These are phyloP conservation scores for Encarsia formosa DNA, from an alignment of 2,888 invertebrate genomes.

Conservation along the genomic window DNA sequence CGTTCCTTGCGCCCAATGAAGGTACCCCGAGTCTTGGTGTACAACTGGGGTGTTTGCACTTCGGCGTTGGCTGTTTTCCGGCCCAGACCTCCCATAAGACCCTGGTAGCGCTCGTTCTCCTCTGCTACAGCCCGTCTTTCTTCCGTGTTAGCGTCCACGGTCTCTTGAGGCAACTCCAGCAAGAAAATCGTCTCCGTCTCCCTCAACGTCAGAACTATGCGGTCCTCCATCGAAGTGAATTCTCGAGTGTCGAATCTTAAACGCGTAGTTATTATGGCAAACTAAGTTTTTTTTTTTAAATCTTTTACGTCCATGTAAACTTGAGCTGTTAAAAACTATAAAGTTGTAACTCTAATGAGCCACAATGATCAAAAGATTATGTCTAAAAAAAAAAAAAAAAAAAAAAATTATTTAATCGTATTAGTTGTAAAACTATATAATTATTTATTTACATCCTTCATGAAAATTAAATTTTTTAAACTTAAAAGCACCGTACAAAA, in stretches of 20 bases:
- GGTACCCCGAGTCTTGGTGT: constrained; percentile 64
- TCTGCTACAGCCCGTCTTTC: constrained; percentile 59
- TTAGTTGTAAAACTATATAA: no score
- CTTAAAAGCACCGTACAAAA: no score
- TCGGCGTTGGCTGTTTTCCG: constrained; percentile 61
- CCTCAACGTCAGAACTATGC: constrained; percentile 50
- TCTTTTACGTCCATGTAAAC: no score
- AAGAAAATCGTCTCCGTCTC: constrained; percentile 66
- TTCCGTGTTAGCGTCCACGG: constrained; percentile 58
- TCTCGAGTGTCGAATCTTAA: constrained; percentile 2
- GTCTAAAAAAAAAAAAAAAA: no score
- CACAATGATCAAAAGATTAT: neutral
- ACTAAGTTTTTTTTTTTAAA: no score
- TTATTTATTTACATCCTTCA: no score
- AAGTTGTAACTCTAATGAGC: neutral
- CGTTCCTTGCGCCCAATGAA: constrained; percentile 57
- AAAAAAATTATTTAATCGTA: no score
- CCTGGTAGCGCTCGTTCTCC: constrained; percentile 66
- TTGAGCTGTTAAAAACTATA: no score
- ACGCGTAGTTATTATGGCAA: no score
- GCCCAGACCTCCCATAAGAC: constrained; percentile 65
- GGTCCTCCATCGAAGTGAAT: neutral
- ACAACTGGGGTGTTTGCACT: constrained; percentile 63
- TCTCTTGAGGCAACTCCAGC: constrained; percentile 62
- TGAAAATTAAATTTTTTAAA: no score